Evolutionary conservation across 2,113 vertebrate genomes (phyloP).

Genomic region (Leuciscus idus): DNA sequence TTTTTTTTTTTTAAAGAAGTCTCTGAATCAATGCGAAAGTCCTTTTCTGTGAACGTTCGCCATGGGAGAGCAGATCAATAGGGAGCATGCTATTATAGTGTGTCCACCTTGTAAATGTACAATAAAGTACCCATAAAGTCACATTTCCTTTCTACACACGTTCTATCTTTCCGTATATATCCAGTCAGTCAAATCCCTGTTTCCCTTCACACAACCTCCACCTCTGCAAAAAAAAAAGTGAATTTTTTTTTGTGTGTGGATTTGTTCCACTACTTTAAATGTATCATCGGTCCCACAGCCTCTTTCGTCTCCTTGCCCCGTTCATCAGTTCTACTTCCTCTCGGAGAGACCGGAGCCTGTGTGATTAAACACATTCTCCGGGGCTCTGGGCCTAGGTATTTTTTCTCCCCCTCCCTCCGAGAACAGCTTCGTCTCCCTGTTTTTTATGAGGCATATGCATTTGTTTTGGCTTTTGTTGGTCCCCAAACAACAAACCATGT

Average conservation of each 20-base stretch:
- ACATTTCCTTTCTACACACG: background rate
- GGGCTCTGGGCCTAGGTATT: background rate
- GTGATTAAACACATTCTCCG: background rate
- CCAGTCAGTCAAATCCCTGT: background rate
- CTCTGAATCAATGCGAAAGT: constrained; percentile 14
- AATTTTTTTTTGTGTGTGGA: background rate
- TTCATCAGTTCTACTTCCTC: constrained; percentile 13
- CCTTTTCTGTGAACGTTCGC: background rate
- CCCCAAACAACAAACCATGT: constrained; percentile 3
- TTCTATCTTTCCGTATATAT: constrained; percentile 17
- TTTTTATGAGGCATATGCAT: constrained; percentile 25
- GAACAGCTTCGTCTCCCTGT: background rate
- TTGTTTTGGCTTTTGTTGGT: constrained; percentile 40
- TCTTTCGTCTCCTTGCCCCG: background rate
- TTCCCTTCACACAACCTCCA: background rate
- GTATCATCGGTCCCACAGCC: background rate
- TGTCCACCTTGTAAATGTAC: constrained; percentile 28
- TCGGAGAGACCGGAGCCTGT: background rate
- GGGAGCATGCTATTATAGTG: constrained; percentile 24
- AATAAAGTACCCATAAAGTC: background rate
- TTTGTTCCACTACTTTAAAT: background rate
- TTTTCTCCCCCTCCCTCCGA: background rate
- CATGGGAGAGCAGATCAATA: constrained; percentile 36
- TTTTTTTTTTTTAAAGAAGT: constrained; percentile 34
- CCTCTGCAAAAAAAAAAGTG: too few relatives aligned